These are phyloP conservation scores for Myiozetetes cayanensis DNA, from an alignment of 2,113 vertebrate genomes.

Conservation along the genomic window DNA sequence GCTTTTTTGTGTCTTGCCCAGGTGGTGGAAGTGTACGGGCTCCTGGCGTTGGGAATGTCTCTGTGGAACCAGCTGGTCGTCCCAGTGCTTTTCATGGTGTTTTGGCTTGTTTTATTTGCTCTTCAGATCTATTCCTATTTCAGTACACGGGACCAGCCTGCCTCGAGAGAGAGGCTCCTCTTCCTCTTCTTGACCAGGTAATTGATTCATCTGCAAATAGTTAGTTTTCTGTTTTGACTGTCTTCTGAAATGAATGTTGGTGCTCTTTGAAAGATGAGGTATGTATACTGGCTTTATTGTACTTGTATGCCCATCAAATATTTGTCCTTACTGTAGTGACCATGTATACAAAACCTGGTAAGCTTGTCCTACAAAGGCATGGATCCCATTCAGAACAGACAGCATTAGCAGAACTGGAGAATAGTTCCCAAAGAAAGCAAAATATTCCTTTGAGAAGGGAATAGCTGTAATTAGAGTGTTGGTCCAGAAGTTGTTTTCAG, in stretches of 20 bases:
- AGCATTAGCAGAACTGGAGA: not conserved
- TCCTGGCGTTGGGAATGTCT: constrained; percentile 95
- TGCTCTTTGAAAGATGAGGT: not conserved
- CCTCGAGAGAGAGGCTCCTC: constrained; percentile 93
- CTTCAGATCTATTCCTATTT: constrained; percentile 99
- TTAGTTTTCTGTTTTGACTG: not conserved
- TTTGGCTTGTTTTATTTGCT: constrained; percentile 96
- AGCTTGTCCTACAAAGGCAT: not conserved
- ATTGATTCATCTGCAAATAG: not conserved
- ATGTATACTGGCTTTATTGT: not conserved
- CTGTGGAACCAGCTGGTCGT: constrained; percentile 98
- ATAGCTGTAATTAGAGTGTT: not conserved
- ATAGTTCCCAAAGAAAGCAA: not conserved
- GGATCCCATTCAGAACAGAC: not conserved
- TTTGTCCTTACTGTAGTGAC: not conserved
- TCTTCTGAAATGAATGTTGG: not conserved
- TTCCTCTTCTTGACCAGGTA: constrained; percentile 98
- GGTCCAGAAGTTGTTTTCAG: not conserved
- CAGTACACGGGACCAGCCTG: constrained; percentile 93
- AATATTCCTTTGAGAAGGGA: not conserved
- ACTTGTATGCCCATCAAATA: not conserved
- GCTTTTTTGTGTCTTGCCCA: constrained; percentile 57
- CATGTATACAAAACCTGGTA: not conserved
- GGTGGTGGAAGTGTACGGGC: constrained; percentile 97
- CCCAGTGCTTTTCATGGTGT: constrained; percentile 97